Evolutionary conservation across 2,888 invertebrate species (phyloP).

Genomic region (Clistopyga incitator): DNA sequence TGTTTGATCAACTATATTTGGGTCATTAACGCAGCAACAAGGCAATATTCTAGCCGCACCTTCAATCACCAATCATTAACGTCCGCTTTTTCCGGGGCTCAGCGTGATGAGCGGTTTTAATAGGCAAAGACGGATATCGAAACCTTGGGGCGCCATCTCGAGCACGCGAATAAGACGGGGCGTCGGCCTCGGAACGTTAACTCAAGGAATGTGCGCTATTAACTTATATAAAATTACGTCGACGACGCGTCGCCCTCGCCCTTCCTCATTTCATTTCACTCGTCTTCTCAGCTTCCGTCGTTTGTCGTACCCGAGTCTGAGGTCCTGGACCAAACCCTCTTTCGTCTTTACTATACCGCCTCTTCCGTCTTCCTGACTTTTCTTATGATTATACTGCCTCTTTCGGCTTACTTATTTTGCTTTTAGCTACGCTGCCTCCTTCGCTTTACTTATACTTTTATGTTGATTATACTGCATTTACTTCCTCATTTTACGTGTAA

Average conservation of each 20-base stretch:
- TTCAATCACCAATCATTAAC: conserved; percentile 40
- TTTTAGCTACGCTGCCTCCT: not conserved
- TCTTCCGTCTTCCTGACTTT: not conserved
- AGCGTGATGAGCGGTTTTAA: not conserved
- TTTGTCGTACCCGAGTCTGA: not conserved
- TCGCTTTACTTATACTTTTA: too few relatives aligned
- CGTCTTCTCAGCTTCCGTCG: conserved; percentile 10
- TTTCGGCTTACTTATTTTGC: not conserved
- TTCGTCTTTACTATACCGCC: not conserved
- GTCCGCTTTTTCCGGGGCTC: conserved; percentile 28
- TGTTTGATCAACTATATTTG: not conserved
- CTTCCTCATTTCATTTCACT: conserved; percentile 60
- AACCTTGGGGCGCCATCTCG: not conserved
- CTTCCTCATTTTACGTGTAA: too few relatives aligned
- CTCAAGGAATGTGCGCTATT: conserved; percentile 72
- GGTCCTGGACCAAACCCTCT: not conserved
- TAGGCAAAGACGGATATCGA: not conserved
- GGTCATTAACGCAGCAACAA: not conserved
- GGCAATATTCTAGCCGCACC: conserved; percentile 13
- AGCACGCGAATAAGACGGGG: conserved; percentile 18
- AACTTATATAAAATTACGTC: conserved; percentile 75
- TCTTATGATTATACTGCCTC: not conserved
- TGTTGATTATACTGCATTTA: not conserved
- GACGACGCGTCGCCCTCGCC: conserved; percentile 46
- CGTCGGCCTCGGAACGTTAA: conserved; percentile 42